Base-by-base conservation (phyloP, 2,797 vertebrate genomes). In the Pristis pectinata region DNA sequence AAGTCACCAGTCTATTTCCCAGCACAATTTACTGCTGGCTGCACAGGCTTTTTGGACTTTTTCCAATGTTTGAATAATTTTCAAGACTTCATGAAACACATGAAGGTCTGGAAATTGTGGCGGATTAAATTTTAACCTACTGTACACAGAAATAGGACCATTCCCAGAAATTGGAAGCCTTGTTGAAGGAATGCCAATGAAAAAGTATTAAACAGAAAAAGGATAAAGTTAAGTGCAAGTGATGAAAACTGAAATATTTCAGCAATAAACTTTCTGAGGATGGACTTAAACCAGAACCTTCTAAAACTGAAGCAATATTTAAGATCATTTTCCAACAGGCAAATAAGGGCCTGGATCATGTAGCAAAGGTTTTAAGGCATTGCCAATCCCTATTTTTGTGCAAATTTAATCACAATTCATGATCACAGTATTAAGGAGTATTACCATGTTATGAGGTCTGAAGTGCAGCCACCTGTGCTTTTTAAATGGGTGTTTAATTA, bases 231-330 rank as follows among this genome's bases (percentile, higher is more conserved):
- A 89, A 61, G 34, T 56, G 82, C 49, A 61, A 17, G 34, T 0
- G 59, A 17, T n/a, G 37, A n/a, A 13, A 89, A 61, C 8, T 89
- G 56, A 89, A 56, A 61, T 61, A n/a, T 19, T 61, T n/a, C 6
- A 13, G 56, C 15, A 34, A n/a, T 37, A 59, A n/a, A 30, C 56
- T n/a, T 89, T 61, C 56, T 17, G 53, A n/a, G 6, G 1, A 37
- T 61, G 17, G 56, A 89, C 85, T 61, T 24, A 87, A 87, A 87
- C 80, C 83, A 87, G 49, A 87, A 87, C 83, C 30, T 87, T 53
- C 13, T 61, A n/a, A 61, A 61, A 7, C 59, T n/a, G 19, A 89
- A 89, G 30, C 30, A 37, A 17, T 19, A 53, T 19, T 61, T 89
- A 61, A 89, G 59, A 61, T 89, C 17, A 61, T n/a, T 61, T 89